These are phyloP conservation scores for Lycophotia porphyrea DNA, from an alignment of 2,888 invertebrate genomes.

Conservation along the genomic window DNA sequence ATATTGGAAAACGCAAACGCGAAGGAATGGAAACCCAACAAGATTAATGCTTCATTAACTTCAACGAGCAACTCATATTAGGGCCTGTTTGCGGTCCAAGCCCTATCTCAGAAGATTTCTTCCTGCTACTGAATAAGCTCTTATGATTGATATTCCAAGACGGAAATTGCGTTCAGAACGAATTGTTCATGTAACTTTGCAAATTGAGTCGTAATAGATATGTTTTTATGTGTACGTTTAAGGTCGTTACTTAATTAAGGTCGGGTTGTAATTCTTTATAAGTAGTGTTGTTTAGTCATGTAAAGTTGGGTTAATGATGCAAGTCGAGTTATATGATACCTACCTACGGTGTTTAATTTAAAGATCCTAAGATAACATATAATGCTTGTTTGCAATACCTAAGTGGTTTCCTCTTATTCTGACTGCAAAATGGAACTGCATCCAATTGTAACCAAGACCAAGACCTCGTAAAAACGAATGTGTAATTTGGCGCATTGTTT, in stretches of 20 bases:
- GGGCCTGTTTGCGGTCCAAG: constrained; percentile 60
- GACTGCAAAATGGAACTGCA: not conserved
- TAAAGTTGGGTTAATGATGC: constrained; percentile 15
- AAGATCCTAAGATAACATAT: not conserved
- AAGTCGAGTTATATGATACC: not conserved
- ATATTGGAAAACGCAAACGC: constrained; percentile 44
- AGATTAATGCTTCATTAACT: constrained; percentile 60
- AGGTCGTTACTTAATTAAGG: constrained; percentile 35
- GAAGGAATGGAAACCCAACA: constrained; percentile 47
- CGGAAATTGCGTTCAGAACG: constrained; percentile 56
- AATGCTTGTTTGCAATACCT: not conserved
- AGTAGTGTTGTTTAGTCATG: constrained; percentile 11
- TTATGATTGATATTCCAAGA: constrained; percentile 61
- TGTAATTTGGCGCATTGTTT: not conserved
- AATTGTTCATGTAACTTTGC: constrained; percentile 47
- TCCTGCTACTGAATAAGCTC: constrained; percentile 55
- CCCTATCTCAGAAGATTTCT: constrained; percentile 59
- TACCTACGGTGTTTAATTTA: not conserved
- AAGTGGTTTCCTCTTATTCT: not conserved
- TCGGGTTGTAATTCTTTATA: constrained; percentile 30
- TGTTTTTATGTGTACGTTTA: constrained; percentile 19
- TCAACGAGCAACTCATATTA: constrained; percentile 53
- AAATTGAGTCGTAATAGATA: constrained; percentile 31
- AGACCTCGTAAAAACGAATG: not conserved
- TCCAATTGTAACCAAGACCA: not conserved